Evolutionary conservation across 2,797 vertebrate genomes (phyloP), one percentile per base, ranked within the genome.

Genomic region (Peromyscus aztecus): DNA sequence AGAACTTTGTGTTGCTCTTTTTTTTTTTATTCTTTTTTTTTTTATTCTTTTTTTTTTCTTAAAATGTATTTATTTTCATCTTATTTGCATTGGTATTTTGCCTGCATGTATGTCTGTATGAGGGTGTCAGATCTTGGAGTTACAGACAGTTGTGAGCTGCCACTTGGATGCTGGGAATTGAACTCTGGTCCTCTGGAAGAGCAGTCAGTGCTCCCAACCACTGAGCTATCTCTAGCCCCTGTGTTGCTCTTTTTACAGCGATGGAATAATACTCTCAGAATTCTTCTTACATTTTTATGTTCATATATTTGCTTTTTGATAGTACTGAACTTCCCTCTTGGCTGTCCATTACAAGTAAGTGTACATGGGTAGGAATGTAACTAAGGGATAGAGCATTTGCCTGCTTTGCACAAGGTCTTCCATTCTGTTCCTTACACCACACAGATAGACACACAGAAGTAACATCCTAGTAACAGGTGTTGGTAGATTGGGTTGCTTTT

Each of bases 301-400:
- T 96, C 90, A 91, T 61, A 59, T 76, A 59, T 93, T 82, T 95
- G 63, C 46, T 83, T 89, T 65, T 65, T 77, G 31, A 8, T 92
- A 57, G 29, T 94, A 82, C 71, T 90, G 84, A 82, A 19, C 31
- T 57, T 82, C 34, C 67, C 81, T 4, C 75, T 89, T 37, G n/a
- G 46, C 31, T 95, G 43, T 52, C 59, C 73, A 73, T 59, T 95
- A 89, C 81, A 95, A 81, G 91, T 91, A 81, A 81, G 34, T 6
- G 2, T 63, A 14, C 14, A 69, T 43, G 59, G 61, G 7, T 77
- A 46, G 52, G 40, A 59, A 17, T 55, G 16, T 46, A 78, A 34
- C 59, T 76, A 49, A 76, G 27, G 31, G 27, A 14, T 75, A 34
- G 43, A 82, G 17, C 24, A 31, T 59, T 73, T 37, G 27, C 77